A percentile compares a stretch with the other conserved stretches of the same genome.
These are phyloP conservation scores for Oxygymnocypris stewartii DNA, from an alignment of 2,113 vertebrate species.

Conservation along the genomic window DNA sequence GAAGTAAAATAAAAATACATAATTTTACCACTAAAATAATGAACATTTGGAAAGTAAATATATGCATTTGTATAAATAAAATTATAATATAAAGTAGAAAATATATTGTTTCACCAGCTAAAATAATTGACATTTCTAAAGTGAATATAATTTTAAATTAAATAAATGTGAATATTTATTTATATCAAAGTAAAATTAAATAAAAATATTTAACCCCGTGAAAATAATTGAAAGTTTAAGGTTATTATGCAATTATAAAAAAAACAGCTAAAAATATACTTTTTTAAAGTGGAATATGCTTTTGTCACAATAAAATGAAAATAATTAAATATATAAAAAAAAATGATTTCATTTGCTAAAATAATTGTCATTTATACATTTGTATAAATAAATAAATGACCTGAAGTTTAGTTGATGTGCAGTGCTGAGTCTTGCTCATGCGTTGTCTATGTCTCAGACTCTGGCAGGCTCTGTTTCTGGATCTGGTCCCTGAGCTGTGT, in stretches of 20 bases:
- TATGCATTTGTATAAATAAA: neutral
- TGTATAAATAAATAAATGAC: neutral
- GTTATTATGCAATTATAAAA: neutral
- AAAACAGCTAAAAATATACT: too few relatives aligned
- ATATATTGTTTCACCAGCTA: neutral
- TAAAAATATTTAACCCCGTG: too few relatives aligned
- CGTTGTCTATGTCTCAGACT: neutral
- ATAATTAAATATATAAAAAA: neutral
- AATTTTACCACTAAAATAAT: neutral
- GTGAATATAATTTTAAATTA: neutral
- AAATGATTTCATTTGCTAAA: neutral
- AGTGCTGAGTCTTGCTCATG: neutral
- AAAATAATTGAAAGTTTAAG: neutral
- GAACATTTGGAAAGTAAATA: too few relatives aligned
- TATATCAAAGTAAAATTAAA: too few relatives aligned
- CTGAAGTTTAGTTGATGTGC: neutral
- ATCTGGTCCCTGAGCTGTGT: conserved; percentile 89
- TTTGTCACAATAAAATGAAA: neutral
- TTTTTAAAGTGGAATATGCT: neutral
- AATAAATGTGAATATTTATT: too few relatives aligned
- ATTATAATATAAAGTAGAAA: neutral
- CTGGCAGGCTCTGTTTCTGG: conserved; percentile 86
- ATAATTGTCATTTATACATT: neutral
- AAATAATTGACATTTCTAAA: neutral
- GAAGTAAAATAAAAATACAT: neutral